Conservation (phyloP, 2,113 vertebrate species). For the Tachysurus vachellii region DNA sequence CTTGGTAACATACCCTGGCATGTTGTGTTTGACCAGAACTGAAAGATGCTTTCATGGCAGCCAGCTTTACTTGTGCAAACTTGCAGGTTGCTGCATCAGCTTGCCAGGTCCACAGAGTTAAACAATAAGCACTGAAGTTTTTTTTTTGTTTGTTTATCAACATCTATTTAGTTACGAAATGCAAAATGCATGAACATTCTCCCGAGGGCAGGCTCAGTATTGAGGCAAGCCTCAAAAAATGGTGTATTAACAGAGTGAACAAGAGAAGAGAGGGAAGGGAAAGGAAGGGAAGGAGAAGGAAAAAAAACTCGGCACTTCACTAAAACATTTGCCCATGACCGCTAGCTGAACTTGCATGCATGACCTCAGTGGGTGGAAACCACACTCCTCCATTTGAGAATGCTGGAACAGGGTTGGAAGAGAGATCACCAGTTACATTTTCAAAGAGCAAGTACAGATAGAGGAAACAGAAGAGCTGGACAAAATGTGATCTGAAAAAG, state of each 20-base stretch:
- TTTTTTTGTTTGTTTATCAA: too few relatives aligned
- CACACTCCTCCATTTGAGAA: constrained; percentile 52
- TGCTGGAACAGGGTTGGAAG: constrained; percentile 26
- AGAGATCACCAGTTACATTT: constrained; percentile 48
- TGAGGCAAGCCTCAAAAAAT: constrained; percentile 36
- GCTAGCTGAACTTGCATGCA: constrained; percentile 51
- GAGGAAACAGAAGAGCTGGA: constrained; percentile 20
- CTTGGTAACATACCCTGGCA: constrained; percentile 24
- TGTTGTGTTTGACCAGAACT: constrained; percentile 41
- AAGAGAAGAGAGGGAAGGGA: background rate
- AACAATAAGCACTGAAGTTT: constrained; percentile 39
- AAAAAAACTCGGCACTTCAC: constrained; percentile 35
- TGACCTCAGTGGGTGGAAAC: constrained; percentile 47
- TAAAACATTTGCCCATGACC: constrained; percentile 53
- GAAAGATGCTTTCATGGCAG: constrained; percentile 44
- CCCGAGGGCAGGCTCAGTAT: constrained; percentile 29
- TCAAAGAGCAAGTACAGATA: constrained; percentile 25
- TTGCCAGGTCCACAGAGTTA: constrained; percentile 36
- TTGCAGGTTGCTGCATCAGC: constrained; percentile 30
- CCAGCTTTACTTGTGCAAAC: constrained; percentile 32
- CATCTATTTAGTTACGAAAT: constrained; percentile 44
- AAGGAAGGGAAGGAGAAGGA: background rate
- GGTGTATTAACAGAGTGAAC: constrained; percentile 22
- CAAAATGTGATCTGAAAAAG: background rate
- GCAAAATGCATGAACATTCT: constrained; percentile 43